Evolutionary conservation across 1,140 invertebrate genomes (phyloP).

Genomic region (Panagrolaimus sp.): DNA sequence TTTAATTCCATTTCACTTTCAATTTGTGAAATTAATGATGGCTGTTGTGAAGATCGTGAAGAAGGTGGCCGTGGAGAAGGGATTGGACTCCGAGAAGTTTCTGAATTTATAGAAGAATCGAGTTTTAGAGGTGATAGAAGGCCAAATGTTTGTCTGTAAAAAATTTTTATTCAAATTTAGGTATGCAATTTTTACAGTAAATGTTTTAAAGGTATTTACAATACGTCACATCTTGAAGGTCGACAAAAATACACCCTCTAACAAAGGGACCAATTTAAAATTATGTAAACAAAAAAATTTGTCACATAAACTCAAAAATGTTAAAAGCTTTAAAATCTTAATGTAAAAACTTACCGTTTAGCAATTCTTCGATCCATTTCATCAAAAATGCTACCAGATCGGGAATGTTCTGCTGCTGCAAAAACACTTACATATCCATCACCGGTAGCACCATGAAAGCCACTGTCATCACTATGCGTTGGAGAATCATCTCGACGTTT

Average conservation of each 20-base stretch:
- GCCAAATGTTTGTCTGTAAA: background rate
- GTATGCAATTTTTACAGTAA: background rate
- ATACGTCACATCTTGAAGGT: background rate
- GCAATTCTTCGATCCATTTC: constrained; percentile 13
- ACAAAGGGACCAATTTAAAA: too few relatives aligned
- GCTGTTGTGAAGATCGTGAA: background rate
- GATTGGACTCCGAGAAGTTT: background rate
- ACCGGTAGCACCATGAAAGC: background rate
- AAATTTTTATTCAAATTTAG: background rate
- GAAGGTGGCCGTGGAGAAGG: background rate
- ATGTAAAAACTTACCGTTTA: background rate
- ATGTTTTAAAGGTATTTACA: too few relatives aligned
- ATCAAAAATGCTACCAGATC: background rate
- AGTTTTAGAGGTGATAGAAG: background rate
- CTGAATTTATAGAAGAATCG: background rate
- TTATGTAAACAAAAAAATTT: background rate
- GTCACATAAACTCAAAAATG: background rate
- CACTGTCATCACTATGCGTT: constrained; percentile 13
- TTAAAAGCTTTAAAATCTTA: too few relatives aligned
- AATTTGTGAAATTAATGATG: constrained; percentile 11
- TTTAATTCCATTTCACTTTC: background rate
- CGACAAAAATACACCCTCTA: too few relatives aligned
- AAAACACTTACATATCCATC: constrained; percentile 6
- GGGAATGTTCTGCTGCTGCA: background rate
- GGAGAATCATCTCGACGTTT: constrained; percentile 11